Percentiles rank a stretch among this genome's conserved stretches.
Evolutionary conservation across 2,113 vertebrate species (phyloP).

Genomic region (Leptodactylus fuscus): DNA sequence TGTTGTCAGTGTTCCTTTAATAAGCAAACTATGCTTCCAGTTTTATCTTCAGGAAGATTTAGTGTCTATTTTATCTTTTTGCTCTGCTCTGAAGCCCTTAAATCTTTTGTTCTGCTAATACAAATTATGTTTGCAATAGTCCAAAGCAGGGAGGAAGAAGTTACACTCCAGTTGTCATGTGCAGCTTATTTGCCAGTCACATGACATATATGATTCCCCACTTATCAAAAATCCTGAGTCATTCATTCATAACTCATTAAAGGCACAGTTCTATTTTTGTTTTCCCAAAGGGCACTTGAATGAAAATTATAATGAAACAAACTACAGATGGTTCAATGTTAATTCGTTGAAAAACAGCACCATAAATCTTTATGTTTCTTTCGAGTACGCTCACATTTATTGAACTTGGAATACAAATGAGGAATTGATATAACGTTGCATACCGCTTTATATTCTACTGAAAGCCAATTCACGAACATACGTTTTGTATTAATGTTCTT

Average conservation of each 20-base stretch:
- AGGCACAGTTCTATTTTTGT: slow-evolving; percentile 11
- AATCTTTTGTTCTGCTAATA: no score
- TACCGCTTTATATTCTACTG: slow-evolving; percentile 11
- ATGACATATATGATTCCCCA: not conserved
- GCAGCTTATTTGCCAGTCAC: not conserved
- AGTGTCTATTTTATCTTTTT: no score
- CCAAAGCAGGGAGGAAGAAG: no score
- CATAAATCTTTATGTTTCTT: slow-evolving; percentile 17
- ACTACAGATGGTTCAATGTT: not conserved
- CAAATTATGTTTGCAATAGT: no score
- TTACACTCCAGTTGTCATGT: not conserved
- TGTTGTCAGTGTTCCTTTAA: no score
- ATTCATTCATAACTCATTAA: slow-evolving; percentile 20
- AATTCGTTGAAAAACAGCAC: not conserved
- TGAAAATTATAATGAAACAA: not conserved
- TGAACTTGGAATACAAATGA: slow-evolving; percentile 13
- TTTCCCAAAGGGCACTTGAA: not conserved
- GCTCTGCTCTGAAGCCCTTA: no score
- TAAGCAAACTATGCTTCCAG: no score
- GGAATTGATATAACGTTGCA: not conserved
- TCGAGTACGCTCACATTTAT: slow-evolving; percentile 32
- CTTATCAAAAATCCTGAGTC: not conserved
- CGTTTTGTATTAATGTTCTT: slow-evolving; percentile 3
- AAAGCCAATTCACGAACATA: not conserved
- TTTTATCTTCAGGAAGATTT: no score